Evolutionary conservation across 2,888 invertebrate species (phyloP), one percentile per base, ranked within the genome.

Genomic region (Phrixothrix hirtus): DNA sequence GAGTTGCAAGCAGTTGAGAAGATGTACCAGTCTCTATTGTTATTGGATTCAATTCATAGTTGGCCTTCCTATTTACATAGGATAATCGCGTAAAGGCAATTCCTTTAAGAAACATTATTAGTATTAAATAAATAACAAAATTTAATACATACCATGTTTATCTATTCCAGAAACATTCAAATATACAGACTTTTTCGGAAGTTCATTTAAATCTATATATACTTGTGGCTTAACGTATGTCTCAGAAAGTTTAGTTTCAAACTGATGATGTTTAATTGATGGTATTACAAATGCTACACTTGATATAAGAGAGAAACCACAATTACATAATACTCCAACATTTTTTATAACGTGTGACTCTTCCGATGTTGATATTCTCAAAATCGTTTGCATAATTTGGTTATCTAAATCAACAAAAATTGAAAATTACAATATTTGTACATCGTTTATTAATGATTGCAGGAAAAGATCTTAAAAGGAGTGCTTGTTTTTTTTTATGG

Each of bases 21-120:
- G 77, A 77, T 2, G 73, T 59, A 29, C 75, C 77, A 29, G 80
- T 68, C 49, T 81, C 78, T 10, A 81, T 74, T 59, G 60, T 59
- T 26, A 74, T 53, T 7, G 68, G 60, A 48, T 66, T 65, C 21
- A n/a, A n/a, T n/a, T n/a, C n/a, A n/a, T n/a, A n/a, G n/a, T n/a
- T n/a, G n/a, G n/a, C n/a, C n/a, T 21, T 21, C 21, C 21, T 5
- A 21, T 21, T 21, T 5, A 21, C 7, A 5, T 5, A 21, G 3
- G 21, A 21, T 5, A 21, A 7, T 21, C 21, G 3, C 21, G 21
- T 5, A 7, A 21, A 21, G 4, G 21, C 7, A 7, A 5, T 7
- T 5, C 21, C 21, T 21, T 5, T 7, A 21, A 21, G 7, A 21
- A 21, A 21, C 7, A 21, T 5, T 21, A 5, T 21, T 21, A 21